These are phyloP conservation scores for Fissipunctia ypsillon DNA, from an alignment of 2,888 invertebrate species.

Conservation along the genomic window DNA sequence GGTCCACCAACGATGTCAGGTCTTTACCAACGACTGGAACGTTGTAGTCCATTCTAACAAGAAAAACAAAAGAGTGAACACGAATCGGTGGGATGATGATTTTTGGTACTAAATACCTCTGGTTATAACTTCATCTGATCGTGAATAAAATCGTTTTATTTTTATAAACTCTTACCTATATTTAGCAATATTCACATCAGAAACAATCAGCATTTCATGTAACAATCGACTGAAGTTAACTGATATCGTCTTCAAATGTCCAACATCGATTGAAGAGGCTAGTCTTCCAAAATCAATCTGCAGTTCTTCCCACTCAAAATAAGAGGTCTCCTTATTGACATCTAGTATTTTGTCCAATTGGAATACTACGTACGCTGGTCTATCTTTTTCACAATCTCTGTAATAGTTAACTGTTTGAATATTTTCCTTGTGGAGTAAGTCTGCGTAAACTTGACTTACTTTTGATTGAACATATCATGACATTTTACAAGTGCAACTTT, in stretches of 20 bases:
- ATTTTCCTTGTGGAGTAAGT: background rate
- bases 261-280: conserved; percentile 89
- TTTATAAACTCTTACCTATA: conserved; percentile 81
- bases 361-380: conserved; percentile 93
- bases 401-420: conserved; percentile 33
- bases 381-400: conserved; percentile 93
- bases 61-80: background rate
- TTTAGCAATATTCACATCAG: conserved; percentile 91
- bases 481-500: background rate
- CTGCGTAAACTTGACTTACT: background rate
- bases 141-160: too few relatives aligned
- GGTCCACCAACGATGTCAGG: conserved; percentile 92
- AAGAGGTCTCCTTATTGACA: conserved; percentile 92
- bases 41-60: conserved; percentile 89
- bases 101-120: background rate
- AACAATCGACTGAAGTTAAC: conserved; percentile 90
- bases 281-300: conserved; percentile 89
- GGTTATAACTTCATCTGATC: too few relatives aligned
- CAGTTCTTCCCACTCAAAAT: conserved; percentile 92
- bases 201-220: conserved; percentile 90
- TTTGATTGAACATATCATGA: background rate
- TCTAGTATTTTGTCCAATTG: conserved; percentile 93
- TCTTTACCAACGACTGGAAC: conserved; percentile 92
- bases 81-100: background rate
- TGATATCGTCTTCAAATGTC: conserved; percentile 89